Conservation (phyloP, 2,888 invertebrate species). For the Crocallis elinguaria region DNA sequence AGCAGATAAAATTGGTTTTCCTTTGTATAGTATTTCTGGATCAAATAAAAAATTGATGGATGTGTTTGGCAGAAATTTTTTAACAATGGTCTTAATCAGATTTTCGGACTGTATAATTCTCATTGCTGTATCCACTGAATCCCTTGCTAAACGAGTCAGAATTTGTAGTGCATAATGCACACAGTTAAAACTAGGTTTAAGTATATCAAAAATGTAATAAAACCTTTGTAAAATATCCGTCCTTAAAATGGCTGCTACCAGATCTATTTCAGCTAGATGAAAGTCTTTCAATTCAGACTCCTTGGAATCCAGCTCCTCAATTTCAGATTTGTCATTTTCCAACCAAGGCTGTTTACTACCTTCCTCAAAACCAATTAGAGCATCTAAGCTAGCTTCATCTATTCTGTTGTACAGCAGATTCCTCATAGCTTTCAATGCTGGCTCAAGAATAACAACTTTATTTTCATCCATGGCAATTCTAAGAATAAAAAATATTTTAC, state of each 20-base stretch:
- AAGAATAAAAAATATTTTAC: slow-evolving; percentile 91
- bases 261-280: slow-evolving; percentile 93
- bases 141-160: slow-evolving; percentile 90
- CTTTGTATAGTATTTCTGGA: slow-evolving; percentile 81
- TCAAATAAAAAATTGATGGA: slow-evolving; percentile 67
- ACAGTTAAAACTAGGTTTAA: slow-evolving; percentile 89
- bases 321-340: slow-evolving; percentile 80
- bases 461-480: slow-evolving; percentile 95
- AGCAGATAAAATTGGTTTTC: slow-evolving; percentile 88
- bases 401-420: slow-evolving; percentile 90
- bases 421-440: slow-evolving; percentile 90
- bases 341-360: slow-evolving; percentile 87
- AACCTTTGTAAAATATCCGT: slow-evolving; percentile 90
- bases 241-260: slow-evolving; percentile 89
- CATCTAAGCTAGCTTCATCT: slow-evolving; percentile 91
- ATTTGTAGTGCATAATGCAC: slow-evolving; percentile 91
- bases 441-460: slow-evolving; percentile 88
- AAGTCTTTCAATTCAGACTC: slow-evolving; percentile 91
- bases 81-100: slow-evolving; percentile 86
- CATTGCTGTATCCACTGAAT: slow-evolving; percentile 88
- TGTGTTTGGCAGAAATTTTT: slow-evolving; percentile 83
- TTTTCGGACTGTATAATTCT: slow-evolving; percentile 86
- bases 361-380: slow-evolving; percentile 87
- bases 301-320: slow-evolving; percentile 81
- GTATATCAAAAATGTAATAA: slow-evolving; percentile 90